Conservation (phyloP, 2,797 vertebrate species). For the Parambassis ranga region DNA sequence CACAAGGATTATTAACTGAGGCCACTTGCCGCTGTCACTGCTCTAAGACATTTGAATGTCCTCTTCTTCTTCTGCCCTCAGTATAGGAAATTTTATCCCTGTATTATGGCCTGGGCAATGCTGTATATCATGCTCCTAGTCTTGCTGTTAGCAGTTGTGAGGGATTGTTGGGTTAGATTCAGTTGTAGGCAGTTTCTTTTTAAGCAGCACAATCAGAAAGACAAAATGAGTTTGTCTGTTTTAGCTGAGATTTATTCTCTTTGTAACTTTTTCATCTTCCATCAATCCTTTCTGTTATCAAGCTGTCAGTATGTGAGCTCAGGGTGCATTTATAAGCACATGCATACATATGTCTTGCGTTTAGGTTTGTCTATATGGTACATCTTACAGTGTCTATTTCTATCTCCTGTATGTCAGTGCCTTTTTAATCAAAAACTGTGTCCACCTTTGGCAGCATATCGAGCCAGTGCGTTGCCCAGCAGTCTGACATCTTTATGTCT, state of each 20-base stretch:
- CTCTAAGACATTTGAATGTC: slow-evolving; percentile 42
- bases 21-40: slow-evolving; percentile 53
- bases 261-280: slow-evolving; percentile 29
- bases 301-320: background rate
- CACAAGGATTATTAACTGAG: slow-evolving; percentile 65
- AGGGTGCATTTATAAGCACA: background rate
- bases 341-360: background rate
- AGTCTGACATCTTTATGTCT: slow-evolving; percentile 62
- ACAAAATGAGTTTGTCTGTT: slow-evolving; percentile 44
- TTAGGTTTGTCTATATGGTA: background rate
- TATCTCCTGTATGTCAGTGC: background rate
- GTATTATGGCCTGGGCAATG: slow-evolving; percentile 49
- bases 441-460: slow-evolving; percentile 8
- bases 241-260: slow-evolving; percentile 45
- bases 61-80: slow-evolving; percentile 43
- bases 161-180: slow-evolving; percentile 59
- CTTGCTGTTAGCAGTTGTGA: slow-evolving; percentile 49
- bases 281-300: slow-evolving; percentile 18
- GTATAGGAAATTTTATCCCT: slow-evolving; percentile 54
- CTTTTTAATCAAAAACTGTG: background rate
- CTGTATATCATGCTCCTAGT: slow-evolving; percentile 64
- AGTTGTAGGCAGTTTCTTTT: slow-evolving; percentile 46
- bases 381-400: background rate
- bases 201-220: slow-evolving; percentile 35
- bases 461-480: background rate